phyloP scores from a whole-genome alignment of 2,797 vertebrate genomes.

The Gadopsis marmoratus region DNA sequence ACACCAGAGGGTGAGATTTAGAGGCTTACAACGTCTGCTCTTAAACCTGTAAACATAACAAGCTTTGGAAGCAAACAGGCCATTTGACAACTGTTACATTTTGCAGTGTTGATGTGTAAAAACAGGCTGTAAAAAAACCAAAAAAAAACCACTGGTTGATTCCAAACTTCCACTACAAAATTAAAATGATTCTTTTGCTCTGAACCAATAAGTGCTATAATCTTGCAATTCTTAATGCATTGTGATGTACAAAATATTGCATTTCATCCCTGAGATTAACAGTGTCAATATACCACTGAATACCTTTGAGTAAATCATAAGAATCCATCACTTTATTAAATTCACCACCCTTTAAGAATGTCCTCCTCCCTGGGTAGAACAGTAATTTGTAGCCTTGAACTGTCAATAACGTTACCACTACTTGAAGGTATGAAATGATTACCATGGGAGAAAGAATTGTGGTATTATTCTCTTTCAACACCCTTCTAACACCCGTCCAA shows the following conservation, averaged over 20 bases:
- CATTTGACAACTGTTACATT: slow-evolving; percentile 17
- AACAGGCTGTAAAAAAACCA: not conserved
- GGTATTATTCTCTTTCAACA: slow-evolving; percentile 44
- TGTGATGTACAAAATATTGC: not conserved
- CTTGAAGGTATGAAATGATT: slow-evolving; percentile 48
- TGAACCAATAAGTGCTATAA: not conserved
- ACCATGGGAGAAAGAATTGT: slow-evolving; percentile 27
- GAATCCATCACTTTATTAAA: slow-evolving; percentile 37
- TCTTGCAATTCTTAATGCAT: not conserved
- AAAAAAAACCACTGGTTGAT: not conserved
- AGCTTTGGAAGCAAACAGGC: slow-evolving; percentile 40
- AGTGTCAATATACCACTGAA: not conserved
- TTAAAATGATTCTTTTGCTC: not conserved
- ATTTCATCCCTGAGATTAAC: not conserved
- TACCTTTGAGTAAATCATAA: slow-evolving; percentile 8
- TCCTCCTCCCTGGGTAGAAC: not conserved
- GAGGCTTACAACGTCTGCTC: slow-evolving; percentile 41
- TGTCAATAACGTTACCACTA: slow-evolving; percentile 30
- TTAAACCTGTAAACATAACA: slow-evolving; percentile 52
- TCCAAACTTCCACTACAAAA: not conserved
- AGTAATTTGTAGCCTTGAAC: slow-evolving; percentile 41
- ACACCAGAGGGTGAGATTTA: slow-evolving; percentile 49
- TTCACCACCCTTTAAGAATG: slow-evolving; percentile 17
- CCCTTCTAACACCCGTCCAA: slow-evolving; percentile 33
- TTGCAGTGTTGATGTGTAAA: slow-evolving; percentile 19